A percentile compares a stretch with the other conserved stretches of the same genome.
Conservation (phyloP, 1,140 invertebrate species). For the Anagrus nilaparvatae region DNA sequence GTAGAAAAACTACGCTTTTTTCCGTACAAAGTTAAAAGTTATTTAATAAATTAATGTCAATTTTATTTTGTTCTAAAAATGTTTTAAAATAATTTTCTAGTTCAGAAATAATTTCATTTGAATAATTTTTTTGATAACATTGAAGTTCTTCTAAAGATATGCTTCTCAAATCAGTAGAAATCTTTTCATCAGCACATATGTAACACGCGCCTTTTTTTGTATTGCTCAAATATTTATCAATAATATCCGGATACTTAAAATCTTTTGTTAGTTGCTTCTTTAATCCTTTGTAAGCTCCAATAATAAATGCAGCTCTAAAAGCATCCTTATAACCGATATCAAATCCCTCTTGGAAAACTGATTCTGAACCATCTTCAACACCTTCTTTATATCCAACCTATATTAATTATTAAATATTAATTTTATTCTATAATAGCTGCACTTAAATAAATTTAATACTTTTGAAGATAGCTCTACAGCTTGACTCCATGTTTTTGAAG, state of each 20-base stretch:
- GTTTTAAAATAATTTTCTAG: constrained; percentile 26
- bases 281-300: constrained; percentile 41
- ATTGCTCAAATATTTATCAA: constrained; percentile 24
- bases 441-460: constrained; percentile 20
- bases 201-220: constrained; percentile 30
- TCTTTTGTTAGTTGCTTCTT: constrained; percentile 14
- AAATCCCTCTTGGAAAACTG: constrained; percentile 46
- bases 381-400: constrained; percentile 49
- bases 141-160: constrained; percentile 20
- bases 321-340: constrained; percentile 46
- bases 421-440: neutral
- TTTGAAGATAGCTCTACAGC: constrained; percentile 24
- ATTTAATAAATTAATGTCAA: constrained; percentile 19
- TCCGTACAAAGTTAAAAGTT: neutral
- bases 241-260: constrained; percentile 22
- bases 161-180: constrained; percentile 5
- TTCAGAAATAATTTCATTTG: constrained; percentile 16
- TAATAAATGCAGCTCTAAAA: constrained; percentile 39
- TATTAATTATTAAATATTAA: constrained; percentile 10
- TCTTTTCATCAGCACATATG: constrained; percentile 24
- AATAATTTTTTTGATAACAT: constrained; percentile 24
- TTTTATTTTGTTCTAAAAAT: constrained; percentile 20
- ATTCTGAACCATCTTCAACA: constrained; percentile 40
- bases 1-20: neutral
- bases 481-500: constrained; percentile 30